Conservation (phyloP, 2,113 vertebrate species). For the Gadus chalcogrammus region DNA sequence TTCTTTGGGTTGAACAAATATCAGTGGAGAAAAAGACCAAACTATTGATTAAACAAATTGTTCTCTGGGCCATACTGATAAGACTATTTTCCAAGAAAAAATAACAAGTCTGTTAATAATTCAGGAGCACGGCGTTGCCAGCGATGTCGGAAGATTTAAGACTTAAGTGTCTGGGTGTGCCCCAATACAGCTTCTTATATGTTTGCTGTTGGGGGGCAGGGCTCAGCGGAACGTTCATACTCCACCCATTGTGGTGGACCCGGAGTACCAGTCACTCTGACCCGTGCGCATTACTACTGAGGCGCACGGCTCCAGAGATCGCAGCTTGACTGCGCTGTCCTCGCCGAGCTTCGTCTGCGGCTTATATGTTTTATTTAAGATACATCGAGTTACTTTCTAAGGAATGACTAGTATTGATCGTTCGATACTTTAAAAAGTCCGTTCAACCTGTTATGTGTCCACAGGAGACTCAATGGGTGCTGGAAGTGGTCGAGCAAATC, state of each 20-base stretch:
- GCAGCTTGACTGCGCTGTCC: no score
- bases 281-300: no score
- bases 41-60: constrained; percentile 22
- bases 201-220: constrained; percentile 74
- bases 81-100: not conserved
- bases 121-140: constrained; percentile 18
- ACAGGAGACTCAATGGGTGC: no score
- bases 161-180: constrained; percentile 55
- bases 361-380: no score
- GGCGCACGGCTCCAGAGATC: no score
- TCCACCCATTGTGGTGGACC: constrained; percentile 77
- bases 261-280: constrained; percentile 48
- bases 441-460: no score
- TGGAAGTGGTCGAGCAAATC: no score
- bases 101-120: constrained; percentile 10
- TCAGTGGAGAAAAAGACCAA: constrained; percentile 22
- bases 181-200: constrained; percentile 67
- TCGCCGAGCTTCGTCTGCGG: no score
- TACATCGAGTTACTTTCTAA: no score
- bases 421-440: no score
- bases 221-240: constrained; percentile 65
- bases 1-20: constrained; percentile 20
- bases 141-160: constrained; percentile 48
- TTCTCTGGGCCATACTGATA: constrained; percentile 20
- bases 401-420: no score